Conservation (phyloP, 2,113 vertebrate genomes). For the Setophaga petechia region DNA sequence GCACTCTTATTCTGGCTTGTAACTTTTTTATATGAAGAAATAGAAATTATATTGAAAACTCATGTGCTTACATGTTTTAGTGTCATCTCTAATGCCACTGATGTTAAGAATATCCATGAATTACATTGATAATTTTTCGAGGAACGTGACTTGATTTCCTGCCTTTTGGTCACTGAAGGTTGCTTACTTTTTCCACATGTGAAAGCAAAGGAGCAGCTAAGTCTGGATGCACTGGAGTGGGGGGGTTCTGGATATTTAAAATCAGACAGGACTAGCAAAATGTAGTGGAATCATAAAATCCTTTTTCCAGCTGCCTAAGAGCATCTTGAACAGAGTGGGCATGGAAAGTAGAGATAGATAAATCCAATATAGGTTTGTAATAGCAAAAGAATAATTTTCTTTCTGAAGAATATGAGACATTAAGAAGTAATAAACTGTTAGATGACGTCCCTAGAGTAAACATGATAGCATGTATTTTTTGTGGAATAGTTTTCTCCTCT, state of each 20-base stretch:
- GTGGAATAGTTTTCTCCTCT: neutral
- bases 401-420: slow-evolving; percentile 27
- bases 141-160: neutral
- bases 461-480: slow-evolving; percentile 13
- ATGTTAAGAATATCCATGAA: neutral
- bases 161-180: neutral
- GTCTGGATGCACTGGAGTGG: neutral
- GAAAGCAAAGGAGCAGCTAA: neutral
- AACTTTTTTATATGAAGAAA: neutral
- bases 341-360: slow-evolving; percentile 15
- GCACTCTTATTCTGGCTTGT: neutral
- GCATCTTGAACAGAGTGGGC: neutral
- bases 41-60: neutral
- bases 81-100: neutral
- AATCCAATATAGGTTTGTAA: slow-evolving; percentile 34
- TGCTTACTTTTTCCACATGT: neutral
- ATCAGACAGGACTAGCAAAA: neutral
- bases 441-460: neutral
- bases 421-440: slow-evolving; percentile 49
- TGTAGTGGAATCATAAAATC: neutral
- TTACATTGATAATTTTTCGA: neutral
- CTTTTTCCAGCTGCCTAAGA: neutral
- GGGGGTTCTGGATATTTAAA: neutral
- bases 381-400: slow-evolving; percentile 33
- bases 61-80: neutral